Percentiles rank a stretch among this genome's conserved stretches.
phyloP scores from a whole-genome alignment of 2,888 invertebrate genomes.

The Odontomyia ornata region DNA sequence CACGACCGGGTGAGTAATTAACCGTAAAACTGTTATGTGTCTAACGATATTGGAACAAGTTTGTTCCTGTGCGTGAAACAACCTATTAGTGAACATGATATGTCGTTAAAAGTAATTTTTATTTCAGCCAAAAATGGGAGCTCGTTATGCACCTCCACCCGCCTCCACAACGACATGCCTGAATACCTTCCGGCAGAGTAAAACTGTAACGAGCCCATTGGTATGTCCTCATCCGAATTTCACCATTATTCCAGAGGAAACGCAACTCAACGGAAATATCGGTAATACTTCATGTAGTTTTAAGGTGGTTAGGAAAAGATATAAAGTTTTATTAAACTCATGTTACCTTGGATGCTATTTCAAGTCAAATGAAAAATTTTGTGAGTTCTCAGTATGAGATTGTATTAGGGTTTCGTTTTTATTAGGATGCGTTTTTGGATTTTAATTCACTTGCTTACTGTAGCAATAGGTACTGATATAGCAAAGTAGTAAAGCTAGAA shows the following conservation, averaged over 20 bases:
- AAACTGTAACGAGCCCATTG: conserved; percentile 49
- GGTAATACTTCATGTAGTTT: conserved; percentile 3
- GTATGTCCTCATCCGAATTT: conserved; percentile 52
- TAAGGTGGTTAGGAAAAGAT: background rate
- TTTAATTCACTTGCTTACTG: too few species aligned
- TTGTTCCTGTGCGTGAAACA: background rate
- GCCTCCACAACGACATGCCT: conserved; percentile 51
- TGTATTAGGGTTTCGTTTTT: too few species aligned
- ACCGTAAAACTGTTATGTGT: conserved; percentile 2
- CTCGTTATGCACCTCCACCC: conserved; percentile 45
- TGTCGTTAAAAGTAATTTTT: background rate
- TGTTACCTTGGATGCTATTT: conserved; percentile 1
- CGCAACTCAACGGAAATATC: conserved; percentile 40
- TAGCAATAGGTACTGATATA: too few species aligned
- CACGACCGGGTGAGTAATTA: conserved; percentile 25
- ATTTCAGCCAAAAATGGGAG: conserved; percentile 27
- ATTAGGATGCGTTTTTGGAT: too few species aligned
- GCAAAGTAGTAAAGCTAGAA: too few species aligned
- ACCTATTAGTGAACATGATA: conserved; percentile 18
- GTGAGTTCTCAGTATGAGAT: too few species aligned
- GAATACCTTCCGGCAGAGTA: conserved; percentile 51
- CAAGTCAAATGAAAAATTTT: background rate
- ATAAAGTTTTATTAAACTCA: background rate
- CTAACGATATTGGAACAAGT: background rate
- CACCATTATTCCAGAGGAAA: conserved; percentile 54